Base-by-base conservation (phyloP, 64 coral and sea anemone genomes). In the Montipora capricornis region DNA sequence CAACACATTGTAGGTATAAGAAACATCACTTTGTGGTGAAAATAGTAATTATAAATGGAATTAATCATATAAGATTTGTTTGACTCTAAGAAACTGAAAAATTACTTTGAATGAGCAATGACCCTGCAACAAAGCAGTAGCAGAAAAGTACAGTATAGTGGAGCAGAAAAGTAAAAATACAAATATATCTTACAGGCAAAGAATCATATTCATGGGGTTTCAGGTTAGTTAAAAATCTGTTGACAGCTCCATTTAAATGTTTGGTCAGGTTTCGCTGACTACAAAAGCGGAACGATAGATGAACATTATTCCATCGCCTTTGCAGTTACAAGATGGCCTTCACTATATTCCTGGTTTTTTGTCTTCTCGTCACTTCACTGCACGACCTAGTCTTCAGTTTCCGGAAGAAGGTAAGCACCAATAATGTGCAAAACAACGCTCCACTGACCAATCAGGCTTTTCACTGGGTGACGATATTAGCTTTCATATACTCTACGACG, bases 361-460 rank as follows among this genome's bases (percentile, higher is more conserved):
- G 8, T 12, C 24, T 68, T 84, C 44, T 68, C 17, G n/a, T 7
- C 2, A 68, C 19, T 68, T 7, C 2, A 68, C 19, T 68, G 6
- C 13, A 19, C 26, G 8, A 19, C 4, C 81, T 16, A 84, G 26
- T 13, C 46, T 84, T 84, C 81, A 66, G 44, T 84, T 66, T 12
- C 81, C 81, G 0, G 81, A 84, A 24, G 81, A 84, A 84, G 81
- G 61, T 84, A 68, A 47, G 81, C 15, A 26, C 29, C 44, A 24
- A 24, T 14, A 66, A 66, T 66, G 0, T 66, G 61, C 61, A 12
- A 66, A 15, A 66, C 52, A 55, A 55, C 0, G 17, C 66, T 1
- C 66, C 1, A 37, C 29, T 37, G 29, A 37, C 29, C 29, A 37
- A 37, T 37, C 29, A 37, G 29, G 29, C 29, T 37, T 1, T 37